phyloP scores from a whole-genome alignment of 2,888 invertebrate species.

The Hydrotaea cyrtoneurina region DNA sequence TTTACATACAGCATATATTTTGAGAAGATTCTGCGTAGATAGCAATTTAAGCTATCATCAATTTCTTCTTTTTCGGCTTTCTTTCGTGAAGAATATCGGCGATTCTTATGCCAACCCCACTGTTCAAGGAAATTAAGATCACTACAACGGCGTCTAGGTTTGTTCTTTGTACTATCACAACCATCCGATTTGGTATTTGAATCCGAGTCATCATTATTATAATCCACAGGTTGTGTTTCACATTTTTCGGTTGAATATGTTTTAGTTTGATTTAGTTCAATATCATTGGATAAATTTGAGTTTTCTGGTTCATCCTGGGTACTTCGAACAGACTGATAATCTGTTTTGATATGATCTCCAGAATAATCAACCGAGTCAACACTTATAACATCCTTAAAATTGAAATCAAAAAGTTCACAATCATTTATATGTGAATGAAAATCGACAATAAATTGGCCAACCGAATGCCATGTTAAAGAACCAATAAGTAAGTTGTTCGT shows the following conservation, averaged over 20 bases:
- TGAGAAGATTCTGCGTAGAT: conserved; percentile 72
- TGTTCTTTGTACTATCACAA: conserved; percentile 74
- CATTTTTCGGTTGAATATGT: conserved; percentile 52
- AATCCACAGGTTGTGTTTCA: conserved; percentile 53
- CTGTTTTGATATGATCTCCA: too few species aligned
- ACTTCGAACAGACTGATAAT: not conserved
- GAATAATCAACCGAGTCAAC: not conserved
- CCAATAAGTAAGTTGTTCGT: conserved; percentile 66
- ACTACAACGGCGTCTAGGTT: conserved; percentile 86
- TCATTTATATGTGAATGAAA: conserved; percentile 86
- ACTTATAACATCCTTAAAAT: conserved; percentile 72
- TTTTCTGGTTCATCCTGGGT: not conserved
- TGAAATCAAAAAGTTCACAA: conserved; percentile 81
- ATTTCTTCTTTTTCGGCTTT: conserved; percentile 74
- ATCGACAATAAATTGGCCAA: conserved; percentile 85
- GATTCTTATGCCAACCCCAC: conserved; percentile 87
- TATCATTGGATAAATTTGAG: not conserved
- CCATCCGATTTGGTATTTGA: conserved; percentile 72
- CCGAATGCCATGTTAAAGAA: conserved; percentile 84
- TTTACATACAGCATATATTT: conserved; percentile 72
- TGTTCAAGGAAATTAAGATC: conserved; percentile 87
- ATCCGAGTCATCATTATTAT: conserved; percentile 70
- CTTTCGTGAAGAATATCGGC: conserved; percentile 74
- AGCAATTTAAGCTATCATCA: conserved; percentile 74
- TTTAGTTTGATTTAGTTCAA: conserved; percentile 21